A percentile compares a stretch with the other conserved stretches of the same genome.
phyloP scores from a whole-genome alignment of 2,888 invertebrate species.

The Schizotus pectinicornis region DNA sequence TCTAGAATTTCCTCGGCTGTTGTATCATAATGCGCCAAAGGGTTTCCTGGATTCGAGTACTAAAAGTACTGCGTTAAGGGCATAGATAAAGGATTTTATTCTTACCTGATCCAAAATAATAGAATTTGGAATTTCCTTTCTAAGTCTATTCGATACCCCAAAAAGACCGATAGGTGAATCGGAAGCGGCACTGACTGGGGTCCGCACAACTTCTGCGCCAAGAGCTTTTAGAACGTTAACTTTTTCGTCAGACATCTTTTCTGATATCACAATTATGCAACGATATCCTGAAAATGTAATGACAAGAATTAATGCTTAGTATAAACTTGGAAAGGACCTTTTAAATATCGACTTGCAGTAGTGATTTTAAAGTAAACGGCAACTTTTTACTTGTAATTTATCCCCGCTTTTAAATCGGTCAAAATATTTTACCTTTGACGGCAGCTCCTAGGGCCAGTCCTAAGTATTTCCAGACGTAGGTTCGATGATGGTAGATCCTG shows the following conservation, averaged over 20 bases:
- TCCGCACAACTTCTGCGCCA: constrained; percentile 94
- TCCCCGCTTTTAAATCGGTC: not conserved
- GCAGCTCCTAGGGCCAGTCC: constrained; percentile 95
- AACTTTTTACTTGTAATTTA: not conserved
- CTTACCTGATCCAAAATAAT: constrained; percentile 90
- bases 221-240: constrained; percentile 86
- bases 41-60: constrained; percentile 95
- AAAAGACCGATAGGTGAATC: constrained; percentile 91
- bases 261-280: constrained; percentile 97
- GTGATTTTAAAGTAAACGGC: too few species aligned
- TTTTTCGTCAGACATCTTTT: constrained; percentile 99
- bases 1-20: constrained; percentile 94
- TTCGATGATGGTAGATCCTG: constrained; percentile 93
- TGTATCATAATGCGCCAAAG: constrained; percentile 95
- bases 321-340: too few species aligned
- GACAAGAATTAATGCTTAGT: too few species aligned
- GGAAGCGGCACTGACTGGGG: constrained; percentile 91
- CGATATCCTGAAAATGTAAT: constrained; percentile 69
- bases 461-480: constrained; percentile 87
- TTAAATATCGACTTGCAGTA: too few species aligned
- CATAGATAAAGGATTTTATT: not conserved
- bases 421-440: constrained; percentile 66
- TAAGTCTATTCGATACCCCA: constrained; percentile 81
- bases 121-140: constrained; percentile 87
- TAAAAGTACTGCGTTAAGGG: constrained; percentile 53